Percentiles rank a stretch among this genome's conserved stretches.
Conservation (phyloP, 1,140 invertebrate genomes). For the Tigriopus japonicus region DNA sequence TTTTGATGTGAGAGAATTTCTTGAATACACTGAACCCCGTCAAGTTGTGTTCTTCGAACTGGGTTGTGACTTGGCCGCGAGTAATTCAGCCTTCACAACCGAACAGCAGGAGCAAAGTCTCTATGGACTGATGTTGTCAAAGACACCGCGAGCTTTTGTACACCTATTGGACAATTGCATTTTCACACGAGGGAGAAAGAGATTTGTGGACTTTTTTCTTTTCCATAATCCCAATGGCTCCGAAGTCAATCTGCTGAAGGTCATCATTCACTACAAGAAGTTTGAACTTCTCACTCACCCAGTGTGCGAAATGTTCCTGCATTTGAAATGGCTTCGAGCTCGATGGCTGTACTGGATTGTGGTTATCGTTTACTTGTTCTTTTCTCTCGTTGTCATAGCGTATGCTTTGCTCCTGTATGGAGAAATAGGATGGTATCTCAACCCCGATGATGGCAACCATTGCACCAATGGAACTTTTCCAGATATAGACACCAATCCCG, state of each 20-base stretch:
- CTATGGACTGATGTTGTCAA: neutral
- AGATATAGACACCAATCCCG: neutral
- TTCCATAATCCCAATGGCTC: conserved; percentile 1
- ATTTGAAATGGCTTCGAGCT: conserved; percentile 1
- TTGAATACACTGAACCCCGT: neutral
- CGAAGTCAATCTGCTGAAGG: neutral
- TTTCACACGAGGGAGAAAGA: neutral
- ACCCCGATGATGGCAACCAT: neutral
- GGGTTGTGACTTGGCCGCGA: neutral
- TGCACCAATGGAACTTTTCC: neutral
- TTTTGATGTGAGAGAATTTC: neutral
- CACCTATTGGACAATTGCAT: neutral
- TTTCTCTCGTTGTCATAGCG: neutral
- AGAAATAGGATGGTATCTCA: neutral
- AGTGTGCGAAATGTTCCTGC: neutral
- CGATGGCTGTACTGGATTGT: neutral
- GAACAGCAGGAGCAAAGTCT: neutral
- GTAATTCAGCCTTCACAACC: neutral
- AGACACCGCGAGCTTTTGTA: neutral
- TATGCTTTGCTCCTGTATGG: neutral
- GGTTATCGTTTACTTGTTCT: neutral
- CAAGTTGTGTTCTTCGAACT: neutral
- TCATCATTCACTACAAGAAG: conserved; percentile 2
- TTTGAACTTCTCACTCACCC: conserved; percentile 6
- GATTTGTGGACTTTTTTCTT: neutral